Base-by-base conservation (phyloP, 23 tunicate species). In the Trididemnum clinides region DNA sequence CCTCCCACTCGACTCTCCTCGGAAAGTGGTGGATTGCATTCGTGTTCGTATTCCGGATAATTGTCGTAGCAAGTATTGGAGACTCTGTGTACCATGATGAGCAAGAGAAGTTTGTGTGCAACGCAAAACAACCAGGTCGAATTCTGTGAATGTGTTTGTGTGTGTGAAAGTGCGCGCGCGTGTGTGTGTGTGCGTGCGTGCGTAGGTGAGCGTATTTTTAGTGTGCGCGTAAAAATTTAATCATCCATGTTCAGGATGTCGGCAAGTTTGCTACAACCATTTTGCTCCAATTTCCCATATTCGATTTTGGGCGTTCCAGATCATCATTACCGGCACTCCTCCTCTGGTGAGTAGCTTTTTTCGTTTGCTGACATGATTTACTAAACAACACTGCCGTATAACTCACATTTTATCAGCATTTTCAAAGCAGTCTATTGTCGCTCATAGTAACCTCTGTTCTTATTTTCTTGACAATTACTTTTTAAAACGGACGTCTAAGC, bases 271-370 rank as follows among this genome's bases (percentile, higher is more conserved):
- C 63, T 92, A 92, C 81, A 92, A 88, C 75, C 37, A 65, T 34
- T 92, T 92, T 57, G 97, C 97, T 0, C 97, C 97, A 0, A 88
- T 92, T 12, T 92, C 97, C 36, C 97, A 92, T 57, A 92, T 92
- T 39, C 79, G 97, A 39, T 92, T 92, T 70, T 92, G 97, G 97
- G 89, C 97, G 20, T 92, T 92, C 39, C 97, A 92, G 84, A 92
- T 92, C 20, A 72, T 92, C 27, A 86, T 79, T 19, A 92, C 97
- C 23, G 86, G 91, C 0, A 82, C 91, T 0, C 97, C 97, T 10
- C 75, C 82, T 77, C 78, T 88, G 77, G 97, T 92, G 39, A 83
- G 92, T 89, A n/a, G n/a, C n/a, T n/a, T n/a, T n/a, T n/a, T n/a
- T n/a, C n/a, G n/a, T n/a, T n/a, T n/a, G n/a, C n/a, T n/a, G n/a